Percentiles rank a stretch among this genome's conserved stretches.
These are phyloP conservation scores for Periplaneta americana DNA, from an alignment of 1,140 invertebrate genomes.

Conservation along the genomic window DNA sequence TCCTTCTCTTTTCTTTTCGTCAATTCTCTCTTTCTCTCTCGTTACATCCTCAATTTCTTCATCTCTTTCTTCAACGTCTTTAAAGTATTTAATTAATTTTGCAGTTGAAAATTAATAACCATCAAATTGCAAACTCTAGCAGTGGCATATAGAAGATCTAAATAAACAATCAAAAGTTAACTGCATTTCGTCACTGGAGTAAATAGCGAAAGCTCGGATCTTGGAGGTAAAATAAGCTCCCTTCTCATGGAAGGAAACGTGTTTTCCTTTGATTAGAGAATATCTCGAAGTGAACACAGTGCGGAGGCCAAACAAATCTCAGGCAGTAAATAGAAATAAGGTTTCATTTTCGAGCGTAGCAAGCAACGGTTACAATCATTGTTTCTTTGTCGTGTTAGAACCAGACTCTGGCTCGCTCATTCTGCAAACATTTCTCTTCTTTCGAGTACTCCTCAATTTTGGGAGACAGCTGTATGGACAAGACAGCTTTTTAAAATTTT, in stretches of 20 bases:
- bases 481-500: no score
- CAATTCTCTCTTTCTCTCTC: background rate
- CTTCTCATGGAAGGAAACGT: background rate
- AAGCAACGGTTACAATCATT: background rate
- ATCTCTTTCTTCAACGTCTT: background rate
- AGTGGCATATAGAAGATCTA: background rate
- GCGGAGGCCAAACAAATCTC: background rate
- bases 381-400: background rate
- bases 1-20: background rate
- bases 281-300: background rate
- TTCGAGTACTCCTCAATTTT: no score
- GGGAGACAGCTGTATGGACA: no score
- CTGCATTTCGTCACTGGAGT: background rate
- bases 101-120: background rate
- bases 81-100: constrained; percentile 9
- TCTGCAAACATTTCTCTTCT: no score
- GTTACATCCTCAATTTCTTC: background rate
- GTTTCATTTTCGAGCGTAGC: background rate
- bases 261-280: background rate
- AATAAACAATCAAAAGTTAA: background rate
- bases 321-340: background rate
- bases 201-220: background rate
- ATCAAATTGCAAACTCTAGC: background rate
- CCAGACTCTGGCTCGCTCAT: no score
- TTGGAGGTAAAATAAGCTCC: background rate